A percentile compares a stretch with the other conserved stretches of the same genome.
phyloP scores from a whole-genome alignment of 2,888 invertebrate genomes.

The Mamestra brassicae region DNA sequence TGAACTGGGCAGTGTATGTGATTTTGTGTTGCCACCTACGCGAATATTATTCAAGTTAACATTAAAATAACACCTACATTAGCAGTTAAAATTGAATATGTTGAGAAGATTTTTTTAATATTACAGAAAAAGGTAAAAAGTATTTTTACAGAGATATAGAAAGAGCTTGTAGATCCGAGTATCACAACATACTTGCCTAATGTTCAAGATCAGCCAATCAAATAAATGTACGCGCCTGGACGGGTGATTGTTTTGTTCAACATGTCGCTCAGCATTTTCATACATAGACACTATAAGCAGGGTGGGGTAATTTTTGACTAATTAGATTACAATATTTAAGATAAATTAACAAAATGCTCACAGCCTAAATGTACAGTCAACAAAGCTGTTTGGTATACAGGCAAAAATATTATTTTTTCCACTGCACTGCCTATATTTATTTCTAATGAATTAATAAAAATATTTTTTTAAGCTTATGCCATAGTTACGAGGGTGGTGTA shows the following conservation, averaged over 20 bases:
- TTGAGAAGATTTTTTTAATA: constrained; percentile 31
- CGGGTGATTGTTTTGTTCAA: constrained; percentile 75
- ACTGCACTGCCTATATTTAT: too few species aligned
- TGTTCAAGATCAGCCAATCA: constrained; percentile 65
- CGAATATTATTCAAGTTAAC: constrained; percentile 27
- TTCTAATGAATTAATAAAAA: too few species aligned
- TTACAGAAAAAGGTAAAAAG: constrained; percentile 47
- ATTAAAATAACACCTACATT: constrained; percentile 25
- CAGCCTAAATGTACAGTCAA: constrained; percentile 81
- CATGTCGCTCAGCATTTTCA: constrained; percentile 67
- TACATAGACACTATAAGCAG: constrained; percentile 72
- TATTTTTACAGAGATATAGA: constrained; percentile 52
- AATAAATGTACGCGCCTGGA: constrained; percentile 79
- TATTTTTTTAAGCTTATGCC: too few species aligned
- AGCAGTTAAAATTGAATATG: constrained; percentile 47
- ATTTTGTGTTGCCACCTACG: constrained; percentile 54
- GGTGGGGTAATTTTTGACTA: constrained; percentile 67
- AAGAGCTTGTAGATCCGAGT: constrained; percentile 45
- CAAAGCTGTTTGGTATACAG: too few species aligned
- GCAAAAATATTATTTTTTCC: too few species aligned
- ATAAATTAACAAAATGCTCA: constrained; percentile 81
- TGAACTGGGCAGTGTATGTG: constrained; percentile 72
- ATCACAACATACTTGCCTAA: constrained; percentile 73
- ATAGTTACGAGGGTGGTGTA: too few species aligned
- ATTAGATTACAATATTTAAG: constrained; percentile 75